phyloP scores from a whole-genome alignment of 2,797 vertebrate genomes.

The Hybognathus amarus region DNA sequence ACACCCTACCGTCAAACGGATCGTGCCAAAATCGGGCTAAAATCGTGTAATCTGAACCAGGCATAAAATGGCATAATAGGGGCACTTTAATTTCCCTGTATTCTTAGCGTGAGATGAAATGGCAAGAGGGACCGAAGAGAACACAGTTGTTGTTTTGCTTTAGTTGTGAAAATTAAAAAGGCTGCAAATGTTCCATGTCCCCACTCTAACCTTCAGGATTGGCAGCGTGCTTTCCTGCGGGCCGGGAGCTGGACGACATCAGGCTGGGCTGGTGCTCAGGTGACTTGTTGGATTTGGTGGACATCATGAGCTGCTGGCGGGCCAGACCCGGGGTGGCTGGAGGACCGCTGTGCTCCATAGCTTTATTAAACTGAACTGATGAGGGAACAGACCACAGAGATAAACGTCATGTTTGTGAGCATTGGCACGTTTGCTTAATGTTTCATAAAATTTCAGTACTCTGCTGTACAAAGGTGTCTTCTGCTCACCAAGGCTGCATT shows the following conservation, averaged over 20 bases:
- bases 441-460: background rate
- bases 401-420: background rate
- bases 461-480: background rate
- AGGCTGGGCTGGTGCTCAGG: slow-evolving; percentile 95
- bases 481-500: background rate
- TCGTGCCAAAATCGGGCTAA: no score
- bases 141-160: background rate
- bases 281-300: slow-evolving; percentile 92
- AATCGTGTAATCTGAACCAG: no score
- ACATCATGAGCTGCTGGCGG: slow-evolving; percentile 96
- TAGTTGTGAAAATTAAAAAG: background rate
- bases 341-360: slow-evolving; percentile 82
- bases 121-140: slow-evolving; percentile 1
- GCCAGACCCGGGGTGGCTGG: slow-evolving; percentile 84
- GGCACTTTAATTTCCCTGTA: background rate
- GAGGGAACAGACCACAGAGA: background rate
- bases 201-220: slow-evolving; percentile 87
- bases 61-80: background rate
- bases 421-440: background rate
- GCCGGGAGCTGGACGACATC: slow-evolving; percentile 86
- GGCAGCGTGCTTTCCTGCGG: slow-evolving; percentile 89
- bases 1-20: no score
- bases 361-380: slow-evolving; percentile 96
- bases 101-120: slow-evolving; percentile 12
- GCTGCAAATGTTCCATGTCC: background rate